Base-by-base conservation (phyloP, 2,888 invertebrate species). In the Orthonychiurus folsomi region DNA sequence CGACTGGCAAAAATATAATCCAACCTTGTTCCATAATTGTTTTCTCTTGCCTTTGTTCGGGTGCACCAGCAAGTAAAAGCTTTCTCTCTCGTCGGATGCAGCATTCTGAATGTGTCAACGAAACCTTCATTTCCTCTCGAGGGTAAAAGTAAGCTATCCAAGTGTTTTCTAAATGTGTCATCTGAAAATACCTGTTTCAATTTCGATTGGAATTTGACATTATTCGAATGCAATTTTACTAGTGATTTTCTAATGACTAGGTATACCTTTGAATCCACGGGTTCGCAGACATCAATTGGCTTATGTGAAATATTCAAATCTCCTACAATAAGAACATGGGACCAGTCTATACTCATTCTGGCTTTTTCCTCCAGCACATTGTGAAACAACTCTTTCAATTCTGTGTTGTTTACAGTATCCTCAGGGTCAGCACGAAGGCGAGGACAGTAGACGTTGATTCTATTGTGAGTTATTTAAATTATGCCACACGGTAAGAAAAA, bases 371-470 rank as follows among this genome's bases (percentile, higher is more conserved):
- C 60, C 15, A 70, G 23, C 1, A 65, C 5, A 0, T 56, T 47
- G 21, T 70, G 70, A 50, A 70, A 70, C 0, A 60, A 26, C 5
- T 21, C 18, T 59, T 70, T 70, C 25, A 59, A 67, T 1, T 69
- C 64, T 25, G 52, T 61, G 47, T 68, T 70, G 27, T 63, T 60
- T 0, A n/a, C 50, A 50, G 25, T 18, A 1, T 27, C 26, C 47
- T 66, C 65, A 21, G 52, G 21, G 3, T 67, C 68, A 53, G 62
- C 52, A n/a, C 67, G 53, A n/a, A 64, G 59, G 23, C 68, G 57
- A 21, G 70, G 70, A 20, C 67, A 70, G 54, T 70, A 70, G 1
- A 70, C 66, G 53, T 70, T 70, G 9, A 70, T n/a, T n/a, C n/a
- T n/a, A n/a, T n/a, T n/a, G n/a, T n/a, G n/a, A 64, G 9, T 68